Evolutionary conservation across 1,140 invertebrate species (phyloP).

Genomic region (Aphelenchoides fujianensis): DNA sequence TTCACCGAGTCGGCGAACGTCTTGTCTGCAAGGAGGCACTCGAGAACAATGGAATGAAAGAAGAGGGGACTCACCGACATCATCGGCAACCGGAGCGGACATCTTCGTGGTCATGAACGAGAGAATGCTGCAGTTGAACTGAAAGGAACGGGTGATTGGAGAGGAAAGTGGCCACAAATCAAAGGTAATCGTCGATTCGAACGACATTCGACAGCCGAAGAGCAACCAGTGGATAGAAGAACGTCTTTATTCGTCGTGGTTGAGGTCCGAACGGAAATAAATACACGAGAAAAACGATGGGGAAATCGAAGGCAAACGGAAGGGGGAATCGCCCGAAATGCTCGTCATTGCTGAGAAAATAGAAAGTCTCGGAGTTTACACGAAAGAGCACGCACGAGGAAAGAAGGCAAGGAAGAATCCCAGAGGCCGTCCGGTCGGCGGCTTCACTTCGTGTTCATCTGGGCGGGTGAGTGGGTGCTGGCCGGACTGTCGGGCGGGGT

Average conservation of each 20-base stretch:
- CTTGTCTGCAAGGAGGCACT: too few relatives aligned
- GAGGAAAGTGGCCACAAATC: too few relatives aligned
- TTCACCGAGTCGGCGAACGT: not conserved
- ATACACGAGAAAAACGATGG: not conserved
- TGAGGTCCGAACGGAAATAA: not conserved
- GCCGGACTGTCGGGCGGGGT: not conserved
- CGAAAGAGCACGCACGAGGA: not conserved
- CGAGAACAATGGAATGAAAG: too few relatives aligned
- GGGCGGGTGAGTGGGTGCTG: not conserved
- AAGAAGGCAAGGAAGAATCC: too few relatives aligned
- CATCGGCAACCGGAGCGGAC: not conserved
- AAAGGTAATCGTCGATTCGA: too few relatives aligned
- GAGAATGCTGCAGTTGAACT: not conserved
- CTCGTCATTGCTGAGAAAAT: too few relatives aligned
- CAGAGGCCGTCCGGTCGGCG: too few relatives aligned
- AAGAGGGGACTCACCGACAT: too few relatives aligned
- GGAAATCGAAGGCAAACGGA: not conserved
- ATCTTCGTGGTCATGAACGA: not conserved
- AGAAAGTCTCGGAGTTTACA: not conserved
- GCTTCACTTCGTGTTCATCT: not conserved
- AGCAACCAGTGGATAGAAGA: too few relatives aligned
- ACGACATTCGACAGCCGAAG: too few relatives aligned
- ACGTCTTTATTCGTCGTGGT: not conserved
- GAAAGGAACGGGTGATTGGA: too few relatives aligned
- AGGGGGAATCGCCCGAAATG: too few relatives aligned